Evolutionary conservation across 2,113 vertebrate species (phyloP).

Genomic region (Clinocottus analis): DNA sequence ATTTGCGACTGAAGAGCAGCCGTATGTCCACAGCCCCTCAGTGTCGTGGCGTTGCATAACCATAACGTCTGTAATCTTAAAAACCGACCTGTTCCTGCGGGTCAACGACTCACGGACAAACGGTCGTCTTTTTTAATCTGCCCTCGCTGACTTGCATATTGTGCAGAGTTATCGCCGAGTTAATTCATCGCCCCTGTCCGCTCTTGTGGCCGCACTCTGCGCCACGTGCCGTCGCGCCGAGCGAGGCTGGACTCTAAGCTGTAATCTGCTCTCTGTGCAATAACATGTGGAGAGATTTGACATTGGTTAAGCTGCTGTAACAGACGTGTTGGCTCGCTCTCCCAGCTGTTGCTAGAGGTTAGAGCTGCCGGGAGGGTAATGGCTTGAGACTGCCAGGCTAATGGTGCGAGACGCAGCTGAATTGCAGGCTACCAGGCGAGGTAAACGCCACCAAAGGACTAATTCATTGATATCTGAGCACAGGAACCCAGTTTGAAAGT

Average conservation of each 20-base stretch:
- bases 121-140: conserved; percentile 33
- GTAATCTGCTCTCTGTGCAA: conserved; percentile 62
- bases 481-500: neutral
- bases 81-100: conserved; percentile 31
- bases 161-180: conserved; percentile 25
- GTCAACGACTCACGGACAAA: conserved; percentile 42
- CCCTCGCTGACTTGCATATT: conserved; percentile 33
- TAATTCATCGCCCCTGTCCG: conserved; percentile 26
- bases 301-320: conserved; percentile 63
- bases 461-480: neutral
- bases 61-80: conserved; percentile 39
- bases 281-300: conserved; percentile 60
- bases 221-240: conserved; percentile 36
- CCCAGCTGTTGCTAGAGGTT: conserved; percentile 61
- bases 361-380: conserved; percentile 41
- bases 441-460: neutral
- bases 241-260: conserved; percentile 42
- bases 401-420: conserved; percentile 26
- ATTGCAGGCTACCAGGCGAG: neutral
- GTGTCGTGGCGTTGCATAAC: conserved; percentile 48
- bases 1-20: conserved; percentile 41
- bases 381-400: conserved; percentile 12
- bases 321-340: conserved; percentile 16
- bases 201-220: conserved; percentile 11
- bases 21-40: conserved; percentile 27